phyloP scores from a whole-genome alignment of 2,888 invertebrate species.

The Nemotelus pantherinus region DNA sequence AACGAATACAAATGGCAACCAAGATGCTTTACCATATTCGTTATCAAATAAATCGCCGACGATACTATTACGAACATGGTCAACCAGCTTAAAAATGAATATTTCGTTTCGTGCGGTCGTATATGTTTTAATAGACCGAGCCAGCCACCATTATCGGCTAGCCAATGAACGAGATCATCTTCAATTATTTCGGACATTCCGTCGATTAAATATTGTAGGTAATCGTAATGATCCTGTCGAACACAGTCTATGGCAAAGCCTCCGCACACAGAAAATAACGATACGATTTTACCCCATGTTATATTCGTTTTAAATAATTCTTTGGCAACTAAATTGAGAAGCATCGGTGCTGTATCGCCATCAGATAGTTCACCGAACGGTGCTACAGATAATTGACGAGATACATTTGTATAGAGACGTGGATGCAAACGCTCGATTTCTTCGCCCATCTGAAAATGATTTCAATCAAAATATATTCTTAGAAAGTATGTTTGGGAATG shows the following conservation, averaged over 20 bases:
- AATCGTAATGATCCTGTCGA: conserved; percentile 79
- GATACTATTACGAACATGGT: conserved; percentile 62
- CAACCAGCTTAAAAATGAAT: conserved; percentile 62
- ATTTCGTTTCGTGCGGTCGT: conserved; percentile 56
- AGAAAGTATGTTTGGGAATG: conserved; percentile 9
- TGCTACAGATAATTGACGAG: conserved; percentile 75
- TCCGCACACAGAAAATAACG: conserved; percentile 84
- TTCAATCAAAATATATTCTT: background rate
- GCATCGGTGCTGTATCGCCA: conserved; percentile 65
- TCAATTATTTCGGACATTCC: conserved; percentile 79
- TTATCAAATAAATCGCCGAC: conserved; percentile 61
- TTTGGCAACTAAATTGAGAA: conserved; percentile 75
- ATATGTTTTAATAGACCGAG: conserved; percentile 62
- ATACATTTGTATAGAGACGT: conserved; percentile 76
- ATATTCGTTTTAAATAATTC: conserved; percentile 77
- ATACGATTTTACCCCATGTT: conserved; percentile 83
- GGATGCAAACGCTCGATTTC: conserved; percentile 84
- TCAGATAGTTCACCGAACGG: conserved; percentile 69
- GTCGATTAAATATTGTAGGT: conserved; percentile 79
- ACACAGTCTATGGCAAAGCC: conserved; percentile 85
- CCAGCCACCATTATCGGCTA: conserved; percentile 87
- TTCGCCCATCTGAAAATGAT: conserved; percentile 68
- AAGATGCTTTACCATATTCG: conserved; percentile 60
- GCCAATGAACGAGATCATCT: conserved; percentile 77
- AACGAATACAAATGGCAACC: conserved; percentile 63